Base-by-base conservation (phyloP, 1,140 invertebrate species). In the Halictus rubicundus region DNA sequence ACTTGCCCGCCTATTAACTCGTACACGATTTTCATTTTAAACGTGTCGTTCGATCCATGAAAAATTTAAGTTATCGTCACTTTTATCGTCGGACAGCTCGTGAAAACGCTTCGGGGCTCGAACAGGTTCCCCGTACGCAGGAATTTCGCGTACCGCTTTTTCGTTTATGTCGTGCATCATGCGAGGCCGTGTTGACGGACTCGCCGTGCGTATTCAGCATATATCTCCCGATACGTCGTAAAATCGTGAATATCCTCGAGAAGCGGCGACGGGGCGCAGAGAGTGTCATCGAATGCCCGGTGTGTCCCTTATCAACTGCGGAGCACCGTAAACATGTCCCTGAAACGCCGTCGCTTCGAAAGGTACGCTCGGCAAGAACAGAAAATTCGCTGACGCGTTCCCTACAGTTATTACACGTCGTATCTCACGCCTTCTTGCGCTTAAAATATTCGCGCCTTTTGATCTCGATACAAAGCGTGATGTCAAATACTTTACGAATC, bases 101-200 rank as follows among this genome's bases (percentile, higher is more conserved):
- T 2, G 61, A 21, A 39, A 64, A 64, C 32, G 9, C 21, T 42
- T 42, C n/a, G 63, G 2, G 21, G 7, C 32, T 32, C n/a, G 37
- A 65, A 65, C 63, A 65, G 63, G 63, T 65, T 65, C 37, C 63
- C 37, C 1, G 63, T 12, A 46, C 37, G n/a, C 12, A 42, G 63
- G 63, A 65, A 65, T 65, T 65, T 65, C 39, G 27, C 60, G 60
- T 32, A 32, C 27, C 25, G 27, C 60, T 63, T 63, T n/a, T 63
- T 63, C 60, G 16, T 63, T 63, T 32, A 21, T 63, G 27, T 16
- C 27, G 60, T 63, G 27, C 27, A 63, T 63, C 32, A 63, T 21
- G 27, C 32, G 60, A 9, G 32, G 12, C 32, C 27, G 27, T 5
- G 37, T n/a, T 65, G 37, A 65, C 37, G 63, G n/a, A 42, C 63